These are phyloP conservation scores for Leptocoma aspasia DNA, from an alignment of 2,113 vertebrate species.

Conservation along the genomic window DNA sequence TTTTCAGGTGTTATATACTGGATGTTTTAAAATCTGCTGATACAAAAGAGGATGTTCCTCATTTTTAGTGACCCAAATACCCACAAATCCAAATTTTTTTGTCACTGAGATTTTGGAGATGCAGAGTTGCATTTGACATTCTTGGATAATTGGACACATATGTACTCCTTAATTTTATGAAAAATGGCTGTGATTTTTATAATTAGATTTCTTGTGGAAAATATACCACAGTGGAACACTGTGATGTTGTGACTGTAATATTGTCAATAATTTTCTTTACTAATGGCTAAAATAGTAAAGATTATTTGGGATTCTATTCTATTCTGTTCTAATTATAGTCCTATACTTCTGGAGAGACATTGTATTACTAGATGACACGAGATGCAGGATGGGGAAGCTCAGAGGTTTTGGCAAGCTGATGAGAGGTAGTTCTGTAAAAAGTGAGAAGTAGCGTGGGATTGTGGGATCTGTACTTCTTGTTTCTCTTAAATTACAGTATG, in stretches of 20 bases:
- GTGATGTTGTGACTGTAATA: background rate
- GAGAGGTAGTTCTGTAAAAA: background rate
- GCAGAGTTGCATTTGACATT: background rate
- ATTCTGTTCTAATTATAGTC: background rate
- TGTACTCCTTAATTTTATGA: background rate
- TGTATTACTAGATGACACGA: background rate
- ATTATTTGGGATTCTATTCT: background rate
- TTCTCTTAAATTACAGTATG: background rate
- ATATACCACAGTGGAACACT: background rate
- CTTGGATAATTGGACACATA: background rate
- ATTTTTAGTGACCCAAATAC: background rate
- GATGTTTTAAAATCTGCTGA: background rate
- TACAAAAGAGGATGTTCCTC: background rate
- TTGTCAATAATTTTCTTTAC: background rate
- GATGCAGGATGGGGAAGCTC: background rate
- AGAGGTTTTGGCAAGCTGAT: background rate
- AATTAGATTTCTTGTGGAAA: background rate
- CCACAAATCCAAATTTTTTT: background rate
- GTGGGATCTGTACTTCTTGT: background rate
- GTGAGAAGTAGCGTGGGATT: background rate
- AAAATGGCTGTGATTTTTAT: background rate
- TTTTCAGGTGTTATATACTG: background rate
- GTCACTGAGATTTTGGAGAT: background rate
- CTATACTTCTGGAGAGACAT: background rate
- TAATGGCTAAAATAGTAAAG: background rate